Conservation (phyloP, 2,797 vertebrate species). For the Pagetopsis macropterus region DNA sequence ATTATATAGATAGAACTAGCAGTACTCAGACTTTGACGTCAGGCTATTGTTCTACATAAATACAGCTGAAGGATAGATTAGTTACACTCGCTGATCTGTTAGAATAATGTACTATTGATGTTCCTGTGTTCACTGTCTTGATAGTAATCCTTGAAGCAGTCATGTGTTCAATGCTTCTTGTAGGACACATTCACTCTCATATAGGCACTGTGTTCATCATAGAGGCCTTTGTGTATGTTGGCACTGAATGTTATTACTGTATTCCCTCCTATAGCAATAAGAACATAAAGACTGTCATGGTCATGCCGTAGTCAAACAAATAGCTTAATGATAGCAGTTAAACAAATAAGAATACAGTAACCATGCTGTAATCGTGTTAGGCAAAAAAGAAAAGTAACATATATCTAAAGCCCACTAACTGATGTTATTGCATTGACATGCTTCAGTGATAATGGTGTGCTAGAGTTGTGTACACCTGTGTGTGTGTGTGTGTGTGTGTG, state of each 20-base stretch:
- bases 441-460: neutral
- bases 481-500: too few species aligned
- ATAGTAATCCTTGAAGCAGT: slow-evolving; percentile 27
- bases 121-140: slow-evolving; percentile 16
- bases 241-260: neutral
- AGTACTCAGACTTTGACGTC: neutral
- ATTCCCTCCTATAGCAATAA: neutral
- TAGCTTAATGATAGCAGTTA: neutral
- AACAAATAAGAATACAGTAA: neutral
- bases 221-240: neutral
- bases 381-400: neutral
- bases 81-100: slow-evolving; percentile 7
- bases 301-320: neutral
- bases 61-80: slow-evolving; percentile 5
- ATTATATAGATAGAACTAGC: neutral
- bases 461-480: slow-evolving; percentile 25
- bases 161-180: slow-evolving; percentile 19
- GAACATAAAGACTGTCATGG: neutral
- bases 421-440: neutral
- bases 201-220: neutral
- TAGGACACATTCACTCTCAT: slow-evolving; percentile 1
- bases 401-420: neutral
- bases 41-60: neutral
- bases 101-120: slow-evolving; percentile 8
- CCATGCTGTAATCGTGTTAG: neutral